Percentiles rank a stretch among this genome's conserved stretches.
These are phyloP conservation scores for Apis florea DNA, from an alignment of 1,140 invertebrate species.

Conservation along the genomic window DNA sequence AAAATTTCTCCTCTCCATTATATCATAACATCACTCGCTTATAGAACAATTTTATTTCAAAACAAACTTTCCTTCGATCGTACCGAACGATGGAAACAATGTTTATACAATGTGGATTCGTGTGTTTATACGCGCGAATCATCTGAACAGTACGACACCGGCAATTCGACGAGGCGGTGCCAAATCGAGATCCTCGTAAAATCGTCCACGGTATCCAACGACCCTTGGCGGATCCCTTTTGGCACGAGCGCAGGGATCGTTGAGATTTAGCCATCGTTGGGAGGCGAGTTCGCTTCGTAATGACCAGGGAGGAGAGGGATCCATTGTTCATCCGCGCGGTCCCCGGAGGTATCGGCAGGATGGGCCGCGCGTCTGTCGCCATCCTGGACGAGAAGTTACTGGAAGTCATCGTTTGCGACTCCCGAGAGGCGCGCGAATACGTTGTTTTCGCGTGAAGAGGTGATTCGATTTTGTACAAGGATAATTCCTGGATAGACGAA, in stretches of 20 bases:
- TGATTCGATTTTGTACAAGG: slow-evolving; percentile 34
- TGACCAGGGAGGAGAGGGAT: slow-evolving; percentile 37
- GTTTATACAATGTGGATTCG: no score
- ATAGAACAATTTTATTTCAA: no score
- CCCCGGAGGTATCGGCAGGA: slow-evolving; percentile 61
- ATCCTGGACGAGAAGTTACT: slow-evolving; percentile 60
- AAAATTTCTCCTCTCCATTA: no score
- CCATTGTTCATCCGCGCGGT: slow-evolving; percentile 55
- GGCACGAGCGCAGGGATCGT: slow-evolving; percentile 63
- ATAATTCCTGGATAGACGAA: no score
- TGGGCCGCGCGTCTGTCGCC: slow-evolving; percentile 24
- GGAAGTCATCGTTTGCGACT: slow-evolving; percentile 65
- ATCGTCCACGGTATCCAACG: slow-evolving; percentile 11
- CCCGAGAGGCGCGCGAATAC: slow-evolving; percentile 52
- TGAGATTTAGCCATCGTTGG: slow-evolving; percentile 65
- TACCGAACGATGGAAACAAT: no score
- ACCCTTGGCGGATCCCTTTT: slow-evolving; percentile 49
- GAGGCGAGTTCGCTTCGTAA: slow-evolving; percentile 65
- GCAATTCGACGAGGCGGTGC: not conserved
- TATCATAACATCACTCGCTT: no score
- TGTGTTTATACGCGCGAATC: no score
- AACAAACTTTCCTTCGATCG: no score
- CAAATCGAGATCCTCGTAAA: not conserved
- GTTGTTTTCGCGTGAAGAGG: slow-evolving; percentile 44
- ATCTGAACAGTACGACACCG: no score